These are phyloP conservation scores for Uloborus diversus DNA, from an alignment of 1,140 invertebrate genomes.

Conservation along the genomic window DNA sequence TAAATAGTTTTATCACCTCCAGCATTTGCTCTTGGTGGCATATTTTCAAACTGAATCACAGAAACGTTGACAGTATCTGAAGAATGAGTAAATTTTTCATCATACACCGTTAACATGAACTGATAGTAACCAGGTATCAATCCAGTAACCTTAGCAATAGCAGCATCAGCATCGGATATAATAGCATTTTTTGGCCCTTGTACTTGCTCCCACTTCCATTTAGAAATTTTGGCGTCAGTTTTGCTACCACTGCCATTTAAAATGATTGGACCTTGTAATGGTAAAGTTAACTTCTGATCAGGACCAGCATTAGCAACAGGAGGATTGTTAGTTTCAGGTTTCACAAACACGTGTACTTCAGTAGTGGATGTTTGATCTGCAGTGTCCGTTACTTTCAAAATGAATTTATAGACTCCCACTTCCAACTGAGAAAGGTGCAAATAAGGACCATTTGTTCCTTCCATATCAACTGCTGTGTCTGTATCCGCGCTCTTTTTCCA, in stretches of 20 bases:
- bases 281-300: constrained; percentile 74
- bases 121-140: too few relatives aligned
- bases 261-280: constrained; percentile 75
- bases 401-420: constrained; percentile 93
- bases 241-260: constrained; percentile 83
- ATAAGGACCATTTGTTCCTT: constrained; percentile 81
- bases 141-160: too few relatives aligned
- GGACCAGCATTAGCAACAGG: constrained; percentile 71
- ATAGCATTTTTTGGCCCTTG: too few relatives aligned
- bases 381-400: constrained; percentile 89
- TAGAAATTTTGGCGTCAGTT: constrained; percentile 83
- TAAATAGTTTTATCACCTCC: constrained; percentile 82
- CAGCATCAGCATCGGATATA: too few relatives aligned
- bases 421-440: constrained; percentile 87
- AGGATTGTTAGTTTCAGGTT: constrained; percentile 86
- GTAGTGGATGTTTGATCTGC: constrained; percentile 85
- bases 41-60: constrained; percentile 79
- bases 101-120: too few relatives aligned
- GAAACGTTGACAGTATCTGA: too few relatives aligned
- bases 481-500: constrained; percentile 87
- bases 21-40: constrained; percentile 85
- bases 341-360: constrained; percentile 92
- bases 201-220: constrained; percentile 83
- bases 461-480: constrained; percentile 91
- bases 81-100: too few relatives aligned